A percentile compares a stretch with the other conserved stretches of the same genome.
Conservation (phyloP, 2,888 invertebrate genomes). For the Meloe dianella region DNA sequence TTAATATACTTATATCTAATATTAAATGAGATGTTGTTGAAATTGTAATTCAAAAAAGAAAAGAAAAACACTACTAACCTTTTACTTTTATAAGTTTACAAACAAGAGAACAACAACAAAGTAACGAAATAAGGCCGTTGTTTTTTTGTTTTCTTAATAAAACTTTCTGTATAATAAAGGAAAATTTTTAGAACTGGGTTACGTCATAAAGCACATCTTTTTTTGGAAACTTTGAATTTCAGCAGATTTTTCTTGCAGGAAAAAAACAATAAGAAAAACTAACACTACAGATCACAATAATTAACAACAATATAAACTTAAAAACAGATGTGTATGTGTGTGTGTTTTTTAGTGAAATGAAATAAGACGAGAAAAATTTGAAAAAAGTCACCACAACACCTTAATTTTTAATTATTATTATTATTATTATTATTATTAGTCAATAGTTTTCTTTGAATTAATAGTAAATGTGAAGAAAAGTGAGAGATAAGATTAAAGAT, state of each 20-base stretch:
- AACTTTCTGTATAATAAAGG: neutral
- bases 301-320: no score
- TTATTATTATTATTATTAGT: no score
- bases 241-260: no score
- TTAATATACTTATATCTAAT: neutral
- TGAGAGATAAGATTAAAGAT: slow-evolving; percentile 14
- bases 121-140: neutral
- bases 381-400: neutral
- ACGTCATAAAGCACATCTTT: slow-evolving; percentile 32
- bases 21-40: slow-evolving; percentile 2
- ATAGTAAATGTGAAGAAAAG: slow-evolving; percentile 14
- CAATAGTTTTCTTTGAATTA: neutral
- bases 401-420: neutral
- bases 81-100: neutral
- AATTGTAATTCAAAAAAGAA: no score
- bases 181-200: slow-evolving; percentile 28
- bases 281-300: no score
- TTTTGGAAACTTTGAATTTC: slow-evolving; percentile 17
- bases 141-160: neutral
- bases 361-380: neutral
- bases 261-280: no score
- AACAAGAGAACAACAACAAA: neutral
- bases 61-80: slow-evolving; percentile 1
- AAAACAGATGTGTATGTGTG: no score
- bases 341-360: no score